These are phyloP conservation scores for Montipora sp. DNA, from an alignment of 64 coral and sea anemone species.

Conservation along the genomic window DNA sequence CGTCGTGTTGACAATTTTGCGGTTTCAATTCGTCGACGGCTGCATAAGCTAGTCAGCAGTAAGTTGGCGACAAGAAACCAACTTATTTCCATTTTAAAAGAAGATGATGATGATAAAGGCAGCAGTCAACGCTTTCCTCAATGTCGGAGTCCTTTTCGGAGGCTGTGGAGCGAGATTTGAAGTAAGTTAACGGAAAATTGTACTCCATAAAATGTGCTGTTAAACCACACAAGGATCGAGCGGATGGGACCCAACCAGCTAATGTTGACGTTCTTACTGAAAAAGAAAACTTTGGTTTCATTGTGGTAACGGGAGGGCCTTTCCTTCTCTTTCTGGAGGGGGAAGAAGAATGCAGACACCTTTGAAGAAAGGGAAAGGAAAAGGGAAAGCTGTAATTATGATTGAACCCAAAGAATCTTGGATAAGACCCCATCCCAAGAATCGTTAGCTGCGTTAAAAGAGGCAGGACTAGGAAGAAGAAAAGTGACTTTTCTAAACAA, in stretches of 20 bases:
- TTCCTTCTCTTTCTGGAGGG: not conserved
- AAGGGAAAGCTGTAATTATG: not conserved
- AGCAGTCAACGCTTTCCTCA: no score
- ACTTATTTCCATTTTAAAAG: no score
- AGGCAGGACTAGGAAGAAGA: slow-evolving; percentile 25
- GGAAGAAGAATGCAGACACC: no score
- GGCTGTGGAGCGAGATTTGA: not conserved
- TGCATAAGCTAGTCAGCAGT: no score
- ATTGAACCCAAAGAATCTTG: slow-evolving; percentile 13
- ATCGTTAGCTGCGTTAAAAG: not conserved
- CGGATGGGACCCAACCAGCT: not conserved
- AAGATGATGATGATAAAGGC: no score
- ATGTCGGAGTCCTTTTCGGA: not conserved
- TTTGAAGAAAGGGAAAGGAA: not conserved
- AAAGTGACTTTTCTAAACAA: slow-evolving; percentile 44
- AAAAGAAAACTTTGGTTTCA: not conserved
- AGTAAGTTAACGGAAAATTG: not conserved
- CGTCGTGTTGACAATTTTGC: no score
- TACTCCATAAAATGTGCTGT: not conserved
- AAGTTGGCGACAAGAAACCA: no score
- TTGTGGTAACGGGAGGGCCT: not conserved
- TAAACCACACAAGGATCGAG: not conserved
- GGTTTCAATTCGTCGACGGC: no score
- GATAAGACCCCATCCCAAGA: not conserved
- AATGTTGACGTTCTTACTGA: not conserved